Evolutionary conservation across 2,888 invertebrate genomes (phyloP).

Genomic region (Melanophora roralis): DNA sequence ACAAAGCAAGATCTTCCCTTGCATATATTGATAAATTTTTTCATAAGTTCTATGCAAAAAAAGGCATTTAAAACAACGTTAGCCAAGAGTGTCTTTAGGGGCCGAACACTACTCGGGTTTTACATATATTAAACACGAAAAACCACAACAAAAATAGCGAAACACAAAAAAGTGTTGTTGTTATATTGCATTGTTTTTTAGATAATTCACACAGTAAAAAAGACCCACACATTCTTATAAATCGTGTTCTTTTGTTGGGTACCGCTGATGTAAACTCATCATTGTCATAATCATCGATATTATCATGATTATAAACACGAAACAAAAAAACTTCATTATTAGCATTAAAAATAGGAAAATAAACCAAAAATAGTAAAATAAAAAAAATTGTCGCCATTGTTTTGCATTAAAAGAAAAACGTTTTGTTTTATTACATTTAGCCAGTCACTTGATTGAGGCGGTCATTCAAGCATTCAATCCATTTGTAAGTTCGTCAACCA

Average conservation of each 20-base stretch:
- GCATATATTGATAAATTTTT: constrained; percentile 8
- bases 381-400: constrained; percentile 49
- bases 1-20: background rate
- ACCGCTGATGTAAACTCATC: too few relatives aligned
- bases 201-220: too few relatives aligned
- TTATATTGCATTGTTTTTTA: too few relatives aligned
- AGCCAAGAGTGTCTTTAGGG: too few relatives aligned
- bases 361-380: background rate
- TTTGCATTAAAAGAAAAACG: constrained; percentile 25
- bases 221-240: too few relatives aligned
- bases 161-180: too few relatives aligned
- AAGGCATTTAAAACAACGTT: background rate
- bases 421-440: constrained; percentile 17
- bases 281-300: constrained; percentile 8
- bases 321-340: constrained; percentile 37
- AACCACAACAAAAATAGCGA: too few relatives aligned
- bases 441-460: constrained; percentile 22
- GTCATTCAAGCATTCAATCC: constrained; percentile 9
- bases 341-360: background rate
- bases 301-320: constrained; percentile 29
- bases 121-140: background rate
- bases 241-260: too few relatives aligned
- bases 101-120: too few relatives aligned
- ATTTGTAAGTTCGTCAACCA: background rate
- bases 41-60: constrained; percentile 4